phyloP scores from a whole-genome alignment of 35 echinoderm and acorn worm species.

The Apostichopus californicus region DNA sequence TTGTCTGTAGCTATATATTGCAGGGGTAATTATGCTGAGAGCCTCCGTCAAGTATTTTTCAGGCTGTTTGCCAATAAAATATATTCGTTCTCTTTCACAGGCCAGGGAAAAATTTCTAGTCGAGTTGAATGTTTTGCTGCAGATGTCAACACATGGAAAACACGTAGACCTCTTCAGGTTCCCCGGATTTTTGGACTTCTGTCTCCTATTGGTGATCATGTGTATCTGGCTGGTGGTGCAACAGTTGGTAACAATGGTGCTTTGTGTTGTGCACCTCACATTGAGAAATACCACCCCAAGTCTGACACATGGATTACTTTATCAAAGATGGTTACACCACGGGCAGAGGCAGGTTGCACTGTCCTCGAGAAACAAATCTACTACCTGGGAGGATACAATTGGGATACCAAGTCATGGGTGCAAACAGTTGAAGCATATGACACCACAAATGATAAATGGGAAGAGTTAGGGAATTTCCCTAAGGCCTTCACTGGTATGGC shows the following conservation, averaged over 20 bases:
- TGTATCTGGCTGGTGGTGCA: constrained; percentile 89
- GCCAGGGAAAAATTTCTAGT: constrained; percentile 75
- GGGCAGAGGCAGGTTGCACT: constrained; percentile 77
- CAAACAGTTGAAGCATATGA: constrained; percentile 84
- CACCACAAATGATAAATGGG: constrained; percentile 69
- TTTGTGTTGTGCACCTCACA: constrained; percentile 67
- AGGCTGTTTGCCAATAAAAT: too few species aligned
- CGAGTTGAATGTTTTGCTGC: constrained; percentile 81
- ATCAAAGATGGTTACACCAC: constrained; percentile 59
- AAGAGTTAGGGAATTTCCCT: constrained; percentile 57
- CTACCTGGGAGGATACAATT: constrained; percentile 89
- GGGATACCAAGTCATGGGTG: constrained; percentile 85
- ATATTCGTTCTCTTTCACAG: constrained; percentile 41
- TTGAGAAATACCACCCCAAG: constrained; percentile 73
- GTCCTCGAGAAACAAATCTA: constrained; percentile 75
- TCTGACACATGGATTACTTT: constrained; percentile 80
- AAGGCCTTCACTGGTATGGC: constrained; percentile 84
- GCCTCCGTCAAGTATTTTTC: too few species aligned
- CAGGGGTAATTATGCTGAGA: too few species aligned
- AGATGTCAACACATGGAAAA: constrained; percentile 65
- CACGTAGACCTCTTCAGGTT: constrained; percentile 42
- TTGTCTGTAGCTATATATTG: too few species aligned
- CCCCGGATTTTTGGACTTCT: constrained; percentile 88
- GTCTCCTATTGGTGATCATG: constrained; percentile 61
- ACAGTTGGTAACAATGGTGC: constrained; percentile 59